These are phyloP conservation scores for Therioaphis trifolii DNA, from an alignment of 2,888 invertebrate species.

Conservation along the genomic window DNA sequence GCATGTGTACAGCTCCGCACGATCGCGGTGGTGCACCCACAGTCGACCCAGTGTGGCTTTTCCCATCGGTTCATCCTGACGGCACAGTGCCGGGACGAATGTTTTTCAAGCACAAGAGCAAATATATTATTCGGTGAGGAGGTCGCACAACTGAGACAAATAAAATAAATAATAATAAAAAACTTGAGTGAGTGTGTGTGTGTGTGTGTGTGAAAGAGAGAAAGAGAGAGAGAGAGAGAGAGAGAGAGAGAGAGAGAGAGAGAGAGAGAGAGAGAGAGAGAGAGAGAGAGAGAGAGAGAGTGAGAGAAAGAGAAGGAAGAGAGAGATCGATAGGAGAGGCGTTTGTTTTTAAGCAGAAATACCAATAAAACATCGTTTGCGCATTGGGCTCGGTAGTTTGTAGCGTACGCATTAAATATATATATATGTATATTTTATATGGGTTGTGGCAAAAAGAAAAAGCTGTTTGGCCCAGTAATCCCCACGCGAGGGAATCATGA, in stretches of 20 bases:
- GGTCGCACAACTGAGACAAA: background rate
- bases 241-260: too few species aligned
- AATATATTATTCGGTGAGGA: conserved; percentile 1
- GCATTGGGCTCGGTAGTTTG: background rate
- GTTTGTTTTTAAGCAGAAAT: conserved; percentile 57
- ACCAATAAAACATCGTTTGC: conserved; percentile 57
- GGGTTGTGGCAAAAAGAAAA: background rate
- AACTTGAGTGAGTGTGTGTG: background rate
- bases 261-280: too few species aligned
- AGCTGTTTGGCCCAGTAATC: conserved; percentile 49
- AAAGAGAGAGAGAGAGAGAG: too few species aligned
- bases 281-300: too few species aligned
- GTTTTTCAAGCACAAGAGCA: conserved; percentile 49
- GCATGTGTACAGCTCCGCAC: conserved; percentile 29
- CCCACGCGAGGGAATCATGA: conserved; percentile 26
- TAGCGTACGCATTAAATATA: background rate
- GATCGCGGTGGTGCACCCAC: conserved; percentile 2
- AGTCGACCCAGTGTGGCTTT: conserved; percentile 36
- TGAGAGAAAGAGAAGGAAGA: too few species aligned
- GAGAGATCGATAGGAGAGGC: too few species aligned
- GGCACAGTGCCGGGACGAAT: background rate
- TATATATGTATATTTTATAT: background rate
- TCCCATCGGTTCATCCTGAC: conserved; percentile 36
- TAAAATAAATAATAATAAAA: background rate
- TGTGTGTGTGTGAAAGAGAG: too few species aligned